Evolutionary conservation across 2,888 invertebrate species (phyloP).

Genomic region (Yponomeuta malinellus): DNA sequence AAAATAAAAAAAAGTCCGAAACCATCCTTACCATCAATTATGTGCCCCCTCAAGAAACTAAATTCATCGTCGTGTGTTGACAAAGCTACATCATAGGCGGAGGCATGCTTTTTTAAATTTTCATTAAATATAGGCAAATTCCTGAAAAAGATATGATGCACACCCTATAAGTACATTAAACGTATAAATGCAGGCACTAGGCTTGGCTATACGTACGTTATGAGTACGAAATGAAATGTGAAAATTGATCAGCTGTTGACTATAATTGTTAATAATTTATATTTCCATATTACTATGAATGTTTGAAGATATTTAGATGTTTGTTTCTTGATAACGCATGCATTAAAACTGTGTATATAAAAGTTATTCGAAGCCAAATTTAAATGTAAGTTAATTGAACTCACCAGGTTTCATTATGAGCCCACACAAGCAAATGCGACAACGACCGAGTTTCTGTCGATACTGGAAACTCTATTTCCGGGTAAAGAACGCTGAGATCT

Average conservation of each 20-base stretch:
- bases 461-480: conserved; percentile 84
- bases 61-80: conserved; percentile 9
- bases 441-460: conserved; percentile 88
- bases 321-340: too few species aligned
- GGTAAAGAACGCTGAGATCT: conserved; percentile 81
- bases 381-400: too few species aligned
- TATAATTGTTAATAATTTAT: too few species aligned
- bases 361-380: too few species aligned
- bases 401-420: conserved; percentile 82
- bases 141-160: neutral
- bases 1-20: neutral
- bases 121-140: neutral
- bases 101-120: neutral
- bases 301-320: too few species aligned
- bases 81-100: neutral
- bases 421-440: conserved; percentile 87
- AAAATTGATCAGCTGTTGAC: too few species aligned
- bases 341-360: too few species aligned
- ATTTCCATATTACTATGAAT: too few species aligned
- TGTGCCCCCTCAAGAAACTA: conserved; percentile 10
- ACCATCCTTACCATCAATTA: neutral
- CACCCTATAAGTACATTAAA: too few species aligned
- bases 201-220: too few species aligned
- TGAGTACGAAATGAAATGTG: too few species aligned
- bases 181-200: too few species aligned